phyloP scores from a whole-genome alignment of 2,113 vertebrate genomes.

The Seriola quinqueradiata region DNA sequence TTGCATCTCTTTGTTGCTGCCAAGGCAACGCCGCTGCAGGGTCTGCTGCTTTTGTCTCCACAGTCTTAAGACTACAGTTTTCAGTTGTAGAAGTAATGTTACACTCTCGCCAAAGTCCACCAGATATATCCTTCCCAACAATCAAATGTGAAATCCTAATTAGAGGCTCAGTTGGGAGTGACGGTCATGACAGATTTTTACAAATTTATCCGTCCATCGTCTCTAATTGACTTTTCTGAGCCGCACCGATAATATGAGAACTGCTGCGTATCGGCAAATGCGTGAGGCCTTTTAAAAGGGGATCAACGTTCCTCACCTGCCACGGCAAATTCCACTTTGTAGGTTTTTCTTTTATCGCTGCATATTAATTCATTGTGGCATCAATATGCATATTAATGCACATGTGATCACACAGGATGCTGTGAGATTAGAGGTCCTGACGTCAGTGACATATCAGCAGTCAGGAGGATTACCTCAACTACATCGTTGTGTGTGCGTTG shows the following conservation, averaged over 20 bases:
- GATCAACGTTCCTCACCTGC: conserved; percentile 50
- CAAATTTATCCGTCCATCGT: conserved; percentile 69
- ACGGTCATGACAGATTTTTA: conserved; percentile 59
- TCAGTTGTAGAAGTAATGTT: conserved; percentile 23
- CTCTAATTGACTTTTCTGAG: conserved; percentile 55
- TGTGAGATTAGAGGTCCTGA: conserved; percentile 49
- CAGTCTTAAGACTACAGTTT: conserved; percentile 23
- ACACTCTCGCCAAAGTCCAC: conserved; percentile 22
- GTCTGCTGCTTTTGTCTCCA: conserved; percentile 21
- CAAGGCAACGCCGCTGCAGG: conserved; percentile 16
- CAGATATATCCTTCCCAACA: conserved; percentile 42
- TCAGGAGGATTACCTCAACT: conserved; percentile 37
- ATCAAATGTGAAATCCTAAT: conserved; percentile 56
- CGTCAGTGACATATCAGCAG: conserved; percentile 19
- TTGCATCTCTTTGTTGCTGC: conserved; percentile 18
- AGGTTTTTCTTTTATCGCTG: conserved; percentile 5
- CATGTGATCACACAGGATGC: conserved; percentile 22
- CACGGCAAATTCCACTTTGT: not conserved
- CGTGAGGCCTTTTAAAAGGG: conserved; percentile 15
- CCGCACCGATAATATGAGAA: conserved; percentile 45
- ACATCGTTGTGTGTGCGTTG: not conserved
- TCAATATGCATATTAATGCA: conserved; percentile 34
- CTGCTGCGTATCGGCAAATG: conserved; percentile 4
- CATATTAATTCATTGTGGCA: conserved; percentile 26
- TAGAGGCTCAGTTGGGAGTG: conserved; percentile 29